phyloP scores from a whole-genome alignment of 2,888 invertebrate species.

The Andrena marginata region DNA sequence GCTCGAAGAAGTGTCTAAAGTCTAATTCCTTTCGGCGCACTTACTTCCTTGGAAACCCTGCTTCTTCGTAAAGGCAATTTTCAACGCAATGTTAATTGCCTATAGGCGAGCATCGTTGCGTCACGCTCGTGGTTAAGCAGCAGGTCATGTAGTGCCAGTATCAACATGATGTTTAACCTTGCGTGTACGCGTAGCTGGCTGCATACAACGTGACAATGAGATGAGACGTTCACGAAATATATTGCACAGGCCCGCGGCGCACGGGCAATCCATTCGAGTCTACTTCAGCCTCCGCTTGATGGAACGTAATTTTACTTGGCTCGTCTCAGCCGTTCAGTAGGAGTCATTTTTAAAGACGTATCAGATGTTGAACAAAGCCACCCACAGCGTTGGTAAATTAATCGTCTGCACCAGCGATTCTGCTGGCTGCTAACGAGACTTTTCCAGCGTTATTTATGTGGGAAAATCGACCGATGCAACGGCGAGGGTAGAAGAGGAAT shows the following conservation, averaged over 20 bases:
- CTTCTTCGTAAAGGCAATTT: neutral
- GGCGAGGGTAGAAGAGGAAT: conserved; percentile 21
- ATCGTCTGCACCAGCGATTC: neutral
- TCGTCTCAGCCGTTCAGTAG: conserved; percentile 3
- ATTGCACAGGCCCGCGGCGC: conserved; percentile 30
- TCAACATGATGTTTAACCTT: neutral
- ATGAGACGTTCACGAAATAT: conserved; percentile 44
- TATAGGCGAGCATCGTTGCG: neutral
- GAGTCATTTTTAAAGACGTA: conserved; percentile 6
- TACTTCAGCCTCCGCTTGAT: conserved; percentile 21
- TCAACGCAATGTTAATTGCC: neutral
- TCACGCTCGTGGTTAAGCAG: neutral
- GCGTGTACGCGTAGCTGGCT: neutral
- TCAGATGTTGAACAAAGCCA: neutral
- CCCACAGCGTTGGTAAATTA: neutral
- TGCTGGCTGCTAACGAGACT: conserved; percentile 35
- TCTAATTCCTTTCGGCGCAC: no score
- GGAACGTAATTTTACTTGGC: conserved; percentile 45
- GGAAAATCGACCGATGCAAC: conserved; percentile 10
- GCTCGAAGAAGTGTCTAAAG: no score
- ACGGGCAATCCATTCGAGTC: conserved; percentile 5
- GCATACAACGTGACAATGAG: neutral
- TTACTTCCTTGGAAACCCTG: neutral
- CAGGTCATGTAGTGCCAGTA: neutral
- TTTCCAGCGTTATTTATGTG: conserved; percentile 31